phyloP scores from a whole-genome alignment of 2,113 vertebrate genomes.

The Gallinago jamesoni region DNA sequence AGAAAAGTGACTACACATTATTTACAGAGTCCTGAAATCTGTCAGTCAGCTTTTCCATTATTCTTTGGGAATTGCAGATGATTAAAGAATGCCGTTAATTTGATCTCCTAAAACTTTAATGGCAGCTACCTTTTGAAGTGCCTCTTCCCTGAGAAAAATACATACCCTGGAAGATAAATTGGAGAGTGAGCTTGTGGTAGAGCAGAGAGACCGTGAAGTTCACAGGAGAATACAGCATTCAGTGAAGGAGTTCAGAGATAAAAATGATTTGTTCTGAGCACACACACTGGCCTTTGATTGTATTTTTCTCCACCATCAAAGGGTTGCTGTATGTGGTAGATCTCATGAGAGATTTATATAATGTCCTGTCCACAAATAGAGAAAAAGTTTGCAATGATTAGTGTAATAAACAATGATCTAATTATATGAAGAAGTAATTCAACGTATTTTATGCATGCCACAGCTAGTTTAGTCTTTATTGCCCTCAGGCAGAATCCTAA shows the following conservation, averaged over 20 bases:
- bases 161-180: not conserved
- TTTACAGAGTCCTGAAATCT: not conserved
- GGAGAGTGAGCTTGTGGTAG: not conserved
- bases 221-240: not conserved
- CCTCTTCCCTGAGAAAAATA: constrained; percentile 1
- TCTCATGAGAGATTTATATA: not conserved
- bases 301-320: not conserved
- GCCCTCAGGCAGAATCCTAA: constrained; percentile 54
- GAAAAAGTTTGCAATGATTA: constrained; percentile 25
- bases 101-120: not conserved
- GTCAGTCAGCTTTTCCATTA: not conserved
- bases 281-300: not conserved
- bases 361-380: not conserved
- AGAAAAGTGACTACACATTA: not conserved
- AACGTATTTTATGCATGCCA: constrained; percentile 4
- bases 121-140: not conserved
- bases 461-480: constrained; percentile 58
- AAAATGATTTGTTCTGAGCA: not conserved
- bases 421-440: constrained; percentile 41
- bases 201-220: not conserved
- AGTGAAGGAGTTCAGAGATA: not conserved
- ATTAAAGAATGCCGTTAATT: constrained; percentile 23
- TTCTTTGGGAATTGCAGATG: constrained; percentile 12
- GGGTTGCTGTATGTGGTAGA: not conserved
- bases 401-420: constrained; percentile 22